phyloP scores from a whole-genome alignment of 64 coral and sea anemone genomes.

The Pachyseris speciosa region DNA sequence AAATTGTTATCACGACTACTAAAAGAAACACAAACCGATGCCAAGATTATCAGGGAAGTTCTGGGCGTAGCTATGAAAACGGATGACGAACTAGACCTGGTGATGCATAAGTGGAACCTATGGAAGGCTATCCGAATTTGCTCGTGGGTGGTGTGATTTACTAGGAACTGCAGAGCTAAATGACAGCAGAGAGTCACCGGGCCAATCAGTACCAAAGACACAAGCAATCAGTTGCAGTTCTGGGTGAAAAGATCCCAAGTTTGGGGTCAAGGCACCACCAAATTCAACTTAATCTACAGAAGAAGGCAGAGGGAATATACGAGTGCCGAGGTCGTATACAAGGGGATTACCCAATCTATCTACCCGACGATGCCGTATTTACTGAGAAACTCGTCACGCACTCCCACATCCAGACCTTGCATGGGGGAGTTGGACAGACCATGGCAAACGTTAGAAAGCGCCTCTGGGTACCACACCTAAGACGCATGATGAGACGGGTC shows the following conservation, averaged over 20 bases:
- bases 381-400: slow-evolving; percentile 57
- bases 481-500: slow-evolving; percentile 4
- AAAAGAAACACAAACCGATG: slow-evolving; percentile 20
- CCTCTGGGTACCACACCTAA: slow-evolving; percentile 62
- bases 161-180: slow-evolving; percentile 21
- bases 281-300: slow-evolving; percentile 62
- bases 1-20: slow-evolving; percentile 22
- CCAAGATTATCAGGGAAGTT: slow-evolving; percentile 32
- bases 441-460: slow-evolving; percentile 64
- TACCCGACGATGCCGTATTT: slow-evolving; percentile 21
- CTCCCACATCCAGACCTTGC: slow-evolving; percentile 41
- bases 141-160: not conserved
- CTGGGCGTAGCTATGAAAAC: not conserved
- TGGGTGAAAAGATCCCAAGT: slow-evolving; percentile 39
- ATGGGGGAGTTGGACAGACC: slow-evolving; percentile 76
- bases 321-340: slow-evolving; percentile 59
- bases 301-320: slow-evolving; percentile 39
- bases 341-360: slow-evolving; percentile 47
- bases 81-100: slow-evolving; percentile 31
- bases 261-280: not conserved
- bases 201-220: slow-evolving; percentile 34
- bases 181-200: slow-evolving; percentile 5
- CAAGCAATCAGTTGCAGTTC: slow-evolving; percentile 32
- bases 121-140: slow-evolving; percentile 49
- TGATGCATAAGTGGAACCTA: slow-evolving; percentile 16